Conservation (phyloP, 2,113 vertebrate genomes). For the Pseudorhombus dupliciocellatus region DNA sequence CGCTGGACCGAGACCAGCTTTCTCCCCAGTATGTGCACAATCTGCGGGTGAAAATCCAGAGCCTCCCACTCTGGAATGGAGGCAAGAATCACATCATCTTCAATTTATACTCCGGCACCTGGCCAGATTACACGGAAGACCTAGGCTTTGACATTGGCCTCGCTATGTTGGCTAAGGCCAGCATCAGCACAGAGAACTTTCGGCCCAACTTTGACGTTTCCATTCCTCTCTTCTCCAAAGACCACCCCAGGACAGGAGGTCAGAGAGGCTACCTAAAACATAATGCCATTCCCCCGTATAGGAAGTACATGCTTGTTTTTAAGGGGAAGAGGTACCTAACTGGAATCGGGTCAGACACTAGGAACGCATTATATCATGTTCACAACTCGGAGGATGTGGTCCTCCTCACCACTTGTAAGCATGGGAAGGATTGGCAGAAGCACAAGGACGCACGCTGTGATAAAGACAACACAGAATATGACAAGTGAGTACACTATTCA, state of each 20-base stretch:
- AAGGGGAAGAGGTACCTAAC: conserved; percentile 99
- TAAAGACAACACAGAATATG: conserved; percentile 94
- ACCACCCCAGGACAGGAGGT: conserved; percentile 97
- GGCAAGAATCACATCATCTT: conserved; percentile 99
- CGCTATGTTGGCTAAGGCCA: conserved; percentile 98
- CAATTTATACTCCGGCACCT: conserved; percentile 98
- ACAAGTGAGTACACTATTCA: conserved; percentile 87
- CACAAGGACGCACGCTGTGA: conserved; percentile 98
- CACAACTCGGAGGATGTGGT: conserved; percentile 97
- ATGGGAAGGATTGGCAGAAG: conserved; percentile 99
- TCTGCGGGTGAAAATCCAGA: conserved; percentile 92
- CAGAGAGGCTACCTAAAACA: conserved; percentile 94
- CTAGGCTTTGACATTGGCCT: conserved; percentile 96
- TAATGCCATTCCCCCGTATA: conserved; percentile 94
- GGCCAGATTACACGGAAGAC: conserved; percentile 99
- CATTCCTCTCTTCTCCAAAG: conserved; percentile 98
- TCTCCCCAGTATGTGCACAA: conserved; percentile 99
- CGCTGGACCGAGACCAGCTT: conserved; percentile 95
- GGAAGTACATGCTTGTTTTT: conserved; percentile 99
- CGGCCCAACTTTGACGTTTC: conserved; percentile 96
- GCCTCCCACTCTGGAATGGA: conserved; percentile 94
- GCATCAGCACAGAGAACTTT: conserved; percentile 97
- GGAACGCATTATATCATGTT: conserved; percentile 98
- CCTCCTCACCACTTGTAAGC: conserved; percentile 98
- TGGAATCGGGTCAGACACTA: conserved; percentile 98